A percentile compares a stretch with the other conserved stretches of the same genome.
phyloP scores from a whole-genome alignment of 35 echinoderm and acorn worm species.

The Acanthaster planci region DNA sequence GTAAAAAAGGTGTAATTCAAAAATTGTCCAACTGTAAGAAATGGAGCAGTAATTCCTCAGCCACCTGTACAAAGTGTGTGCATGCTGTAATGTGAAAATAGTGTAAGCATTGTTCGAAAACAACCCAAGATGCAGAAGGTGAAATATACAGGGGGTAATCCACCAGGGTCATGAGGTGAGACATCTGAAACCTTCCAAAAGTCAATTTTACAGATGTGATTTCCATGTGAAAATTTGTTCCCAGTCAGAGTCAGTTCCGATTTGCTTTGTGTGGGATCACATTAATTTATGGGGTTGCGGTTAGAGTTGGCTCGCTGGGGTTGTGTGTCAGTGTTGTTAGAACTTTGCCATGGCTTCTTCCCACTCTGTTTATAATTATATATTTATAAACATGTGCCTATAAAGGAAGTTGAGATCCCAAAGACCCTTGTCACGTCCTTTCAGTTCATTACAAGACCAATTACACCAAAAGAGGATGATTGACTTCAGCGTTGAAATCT shows the following conservation, averaged over 20 bases:
- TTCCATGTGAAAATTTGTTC: constrained; percentile 21
- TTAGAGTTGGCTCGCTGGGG: not conserved
- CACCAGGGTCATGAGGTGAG: not conserved
- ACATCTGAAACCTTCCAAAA: not conserved
- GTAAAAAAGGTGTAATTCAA: not conserved
- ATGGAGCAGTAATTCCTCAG: not conserved
- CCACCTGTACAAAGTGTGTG: not conserved
- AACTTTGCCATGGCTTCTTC: not conserved
- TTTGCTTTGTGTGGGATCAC: not conserved
- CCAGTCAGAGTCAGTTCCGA: not conserved
- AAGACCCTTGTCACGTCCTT: not conserved
- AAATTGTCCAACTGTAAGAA: not conserved
- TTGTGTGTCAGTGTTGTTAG: not conserved
- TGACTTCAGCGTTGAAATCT: not conserved
- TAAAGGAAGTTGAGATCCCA: not conserved
- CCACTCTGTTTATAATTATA: not conserved
- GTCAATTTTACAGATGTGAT: constrained; percentile 29
- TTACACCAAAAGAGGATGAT: not conserved
- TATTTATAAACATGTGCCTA: not conserved
- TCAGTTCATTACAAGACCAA: constrained; percentile 1
- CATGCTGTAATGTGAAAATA: not conserved
- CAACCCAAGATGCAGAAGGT: not conserved
- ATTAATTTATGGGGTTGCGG: constrained; percentile 1
- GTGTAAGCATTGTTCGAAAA: not conserved
- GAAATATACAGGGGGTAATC: not conserved